Percentiles rank a stretch among this genome's conserved stretches.
Conservation (phyloP, 2,113 vertebrate species). For the Oreochromis niloticus region DNA sequence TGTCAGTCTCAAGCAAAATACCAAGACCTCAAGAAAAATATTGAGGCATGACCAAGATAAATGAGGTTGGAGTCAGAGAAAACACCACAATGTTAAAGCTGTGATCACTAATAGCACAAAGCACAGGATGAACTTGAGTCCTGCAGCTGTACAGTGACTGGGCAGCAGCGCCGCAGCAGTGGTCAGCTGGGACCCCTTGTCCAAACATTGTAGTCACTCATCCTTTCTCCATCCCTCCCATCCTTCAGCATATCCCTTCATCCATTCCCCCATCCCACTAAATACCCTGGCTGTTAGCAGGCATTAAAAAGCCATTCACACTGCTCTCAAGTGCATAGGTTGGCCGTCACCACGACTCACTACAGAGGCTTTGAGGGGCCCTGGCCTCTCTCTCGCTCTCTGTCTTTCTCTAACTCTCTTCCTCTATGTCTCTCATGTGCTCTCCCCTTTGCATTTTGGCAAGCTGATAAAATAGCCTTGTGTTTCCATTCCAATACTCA, state of each 20-base stretch:
- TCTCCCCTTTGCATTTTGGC: conserved; percentile 36
- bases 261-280: conserved; percentile 23
- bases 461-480: conserved; percentile 34
- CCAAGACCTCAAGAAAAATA: conserved; percentile 47
- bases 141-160: neutral
- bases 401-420: conserved; percentile 3
- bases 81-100: conserved; percentile 4
- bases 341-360: conserved; percentile 54
- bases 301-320: conserved; percentile 72
- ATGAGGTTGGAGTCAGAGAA: conserved; percentile 19
- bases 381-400: neutral
- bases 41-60: conserved; percentile 25
- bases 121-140: neutral
- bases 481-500: conserved; percentile 47
- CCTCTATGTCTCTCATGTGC: conserved; percentile 8
- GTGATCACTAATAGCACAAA: neutral
- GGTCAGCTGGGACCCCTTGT: conserved; percentile 30
- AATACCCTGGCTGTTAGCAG: conserved; percentile 61
- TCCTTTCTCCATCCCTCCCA: conserved; percentile 17
- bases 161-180: neutral
- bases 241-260: conserved; percentile 27
- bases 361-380: conserved; percentile 36
- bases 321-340: conserved; percentile 58
- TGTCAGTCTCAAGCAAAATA: conserved; percentile 33
- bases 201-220: conserved; percentile 40